Percentiles rank a stretch among this genome's conserved stretches.
Conservation (phyloP, 2,113 vertebrate genomes). For the Megaceryle torquata region DNA sequence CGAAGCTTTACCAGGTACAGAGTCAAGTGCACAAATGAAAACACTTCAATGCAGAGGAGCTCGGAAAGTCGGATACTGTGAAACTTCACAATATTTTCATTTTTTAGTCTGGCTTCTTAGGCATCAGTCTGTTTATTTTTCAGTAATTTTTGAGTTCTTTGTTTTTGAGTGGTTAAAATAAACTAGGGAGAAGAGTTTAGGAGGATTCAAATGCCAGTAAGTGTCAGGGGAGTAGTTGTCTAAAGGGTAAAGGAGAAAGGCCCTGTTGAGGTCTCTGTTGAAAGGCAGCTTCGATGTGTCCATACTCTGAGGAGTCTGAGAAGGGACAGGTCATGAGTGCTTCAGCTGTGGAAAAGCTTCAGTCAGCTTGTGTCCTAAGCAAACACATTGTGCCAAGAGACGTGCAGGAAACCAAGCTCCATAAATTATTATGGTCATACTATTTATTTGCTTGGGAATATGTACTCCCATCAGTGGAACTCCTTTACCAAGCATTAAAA, state of each 20-base stretch:
- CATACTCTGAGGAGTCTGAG: neutral
- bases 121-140: neutral
- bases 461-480: neutral
- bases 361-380: neutral
- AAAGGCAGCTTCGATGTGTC: neutral
- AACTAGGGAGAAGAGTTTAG: neutral
- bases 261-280: neutral
- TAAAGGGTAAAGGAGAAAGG: neutral
- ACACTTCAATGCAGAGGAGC: neutral
- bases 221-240: neutral
- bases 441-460: neutral
- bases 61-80: neutral
- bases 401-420: neutral
- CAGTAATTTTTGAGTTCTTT: neutral
- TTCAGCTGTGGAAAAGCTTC: neutral
- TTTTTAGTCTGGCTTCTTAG: neutral
- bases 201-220: neutral
- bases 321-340: neutral
- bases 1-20: constrained; percentile 97
- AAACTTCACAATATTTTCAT: accelerated
- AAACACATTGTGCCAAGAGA: neutral
- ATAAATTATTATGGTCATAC: neutral
- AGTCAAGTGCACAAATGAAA: neutral
- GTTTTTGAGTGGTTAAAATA: neutral
- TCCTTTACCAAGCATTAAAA: neutral